These are phyloP conservation scores for Morelia viridis DNA, from an alignment of 2,797 vertebrate genomes.

Conservation along the genomic window DNA sequence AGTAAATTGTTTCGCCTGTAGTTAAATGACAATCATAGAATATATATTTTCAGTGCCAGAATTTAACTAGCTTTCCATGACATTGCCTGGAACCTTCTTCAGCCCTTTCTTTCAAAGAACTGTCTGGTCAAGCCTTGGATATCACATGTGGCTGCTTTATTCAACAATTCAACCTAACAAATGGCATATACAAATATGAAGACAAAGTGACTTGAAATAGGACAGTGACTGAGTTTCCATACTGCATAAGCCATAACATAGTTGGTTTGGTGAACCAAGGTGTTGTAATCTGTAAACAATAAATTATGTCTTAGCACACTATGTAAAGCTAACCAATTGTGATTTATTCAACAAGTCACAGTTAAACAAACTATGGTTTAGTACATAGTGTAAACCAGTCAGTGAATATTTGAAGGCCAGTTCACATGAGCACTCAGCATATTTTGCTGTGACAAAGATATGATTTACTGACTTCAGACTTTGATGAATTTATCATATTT, in stretches of 20 bases:
- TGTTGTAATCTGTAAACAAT: background rate
- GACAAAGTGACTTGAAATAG: background rate
- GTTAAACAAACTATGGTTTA: background rate
- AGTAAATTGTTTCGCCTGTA: conserved; percentile 6
- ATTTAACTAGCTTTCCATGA: conserved; percentile 10
- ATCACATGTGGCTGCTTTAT: background rate
- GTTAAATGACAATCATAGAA: conserved; percentile 24
- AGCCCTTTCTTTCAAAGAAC: background rate
- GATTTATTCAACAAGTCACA: background rate
- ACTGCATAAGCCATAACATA: background rate
- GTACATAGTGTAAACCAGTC: background rate
- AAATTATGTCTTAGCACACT: background rate
- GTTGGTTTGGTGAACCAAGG: background rate
- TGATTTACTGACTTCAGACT: background rate
- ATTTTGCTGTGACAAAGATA: background rate
- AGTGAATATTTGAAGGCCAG: background rate
- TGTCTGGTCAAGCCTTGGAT: background rate
- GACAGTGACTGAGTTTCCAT: background rate
- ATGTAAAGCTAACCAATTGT: background rate
- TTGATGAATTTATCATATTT: background rate
- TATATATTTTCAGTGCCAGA: background rate
- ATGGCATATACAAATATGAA: background rate
- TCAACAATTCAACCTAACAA: background rate
- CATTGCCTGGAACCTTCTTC: conserved; percentile 5
- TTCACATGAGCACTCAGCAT: background rate